Conservation (phyloP, 1,140 invertebrate species). For the Paralvinella palmiformis region DNA sequence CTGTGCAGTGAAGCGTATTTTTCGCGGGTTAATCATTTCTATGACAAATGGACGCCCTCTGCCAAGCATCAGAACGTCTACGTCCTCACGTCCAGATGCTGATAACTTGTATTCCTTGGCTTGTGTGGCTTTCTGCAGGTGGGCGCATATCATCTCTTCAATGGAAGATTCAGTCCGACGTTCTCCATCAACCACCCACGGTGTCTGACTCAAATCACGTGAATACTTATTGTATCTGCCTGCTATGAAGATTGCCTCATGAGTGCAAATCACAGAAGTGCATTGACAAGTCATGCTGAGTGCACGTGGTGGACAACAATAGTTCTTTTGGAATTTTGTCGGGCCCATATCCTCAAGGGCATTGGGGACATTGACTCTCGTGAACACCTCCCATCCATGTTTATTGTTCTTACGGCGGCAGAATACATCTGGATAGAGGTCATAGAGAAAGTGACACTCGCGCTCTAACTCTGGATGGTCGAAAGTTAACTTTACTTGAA, state of each 20-base stretch:
- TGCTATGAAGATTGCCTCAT: constrained; percentile 44
- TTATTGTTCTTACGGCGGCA: constrained; percentile 32
- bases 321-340: constrained; percentile 34
- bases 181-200: constrained; percentile 82
- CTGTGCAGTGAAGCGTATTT: constrained; percentile 1
- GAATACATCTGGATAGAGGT: constrained; percentile 39
- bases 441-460: constrained; percentile 25
- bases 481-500: constrained; percentile 16
- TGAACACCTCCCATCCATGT: constrained; percentile 32
- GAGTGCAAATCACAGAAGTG: constrained; percentile 32
- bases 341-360: constrained; percentile 29
- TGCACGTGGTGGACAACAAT: constrained; percentile 26
- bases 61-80: constrained; percentile 78
- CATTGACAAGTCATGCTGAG: constrained; percentile 28
- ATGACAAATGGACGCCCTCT: constrained; percentile 32
- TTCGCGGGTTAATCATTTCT: constrained; percentile 17
- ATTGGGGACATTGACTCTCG: constrained; percentile 38
- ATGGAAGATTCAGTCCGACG: constrained; percentile 78
- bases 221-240: constrained; percentile 84
- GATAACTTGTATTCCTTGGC: constrained; percentile 61
- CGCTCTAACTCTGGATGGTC: background rate
- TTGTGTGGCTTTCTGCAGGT: background rate
- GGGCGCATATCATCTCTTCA: constrained; percentile 75
- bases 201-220: constrained; percentile 81
- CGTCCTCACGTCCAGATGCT: constrained; percentile 89